Evolutionary conservation across 2,113 vertebrate genomes (phyloP), one percentile per base, ranked within the genome.

Genomic region (Pseudopodoces humilis): DNA sequence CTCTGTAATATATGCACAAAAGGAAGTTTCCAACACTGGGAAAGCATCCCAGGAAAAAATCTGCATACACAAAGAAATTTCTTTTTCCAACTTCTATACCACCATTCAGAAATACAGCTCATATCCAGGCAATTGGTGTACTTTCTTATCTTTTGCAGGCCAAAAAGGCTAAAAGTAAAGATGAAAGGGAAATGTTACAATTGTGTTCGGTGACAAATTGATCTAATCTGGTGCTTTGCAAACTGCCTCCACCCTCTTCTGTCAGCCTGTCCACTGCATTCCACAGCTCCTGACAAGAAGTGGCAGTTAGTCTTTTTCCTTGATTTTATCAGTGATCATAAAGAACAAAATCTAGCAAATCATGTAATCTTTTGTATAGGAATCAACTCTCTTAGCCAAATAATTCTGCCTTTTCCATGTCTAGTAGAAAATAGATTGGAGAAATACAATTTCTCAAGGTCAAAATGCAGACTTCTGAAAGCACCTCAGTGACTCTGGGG

Each of bases 111-210:
- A 96, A 92, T 72, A 79, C 19, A 95, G 44, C 59, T 69, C 75
- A 96, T 96, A 92, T 96, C 60, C 71, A 82, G 91, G 79, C 65
- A 86, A 76, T 88, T 95, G 88, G 75, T 93, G 93, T 95, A 30
- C 77, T 93, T 95, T 64, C 91, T 77, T 97, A 94, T 95, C 94
- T 97, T 95, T 92, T 88, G 33, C 82, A 95, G 94, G 74, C 94
- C 93, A 87, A 86, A 94, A 86, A 83, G 31, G n/a, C 77, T 81
- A 65, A 82, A 95, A 88, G 81, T 70, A 70, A 83, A 86, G 83
- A 89, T 93, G 83, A 92, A 95, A 92, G 47, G 83, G 75, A 94
- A 91, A 82, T 80, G 24, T 68, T 74, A 22, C 1, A 35, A 81
- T 70, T 88, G 87, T 80, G 49, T 76, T 90, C 80, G 56, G 72